These are phyloP conservation scores for Cephus pulcher DNA, from an alignment of 2,888 invertebrate genomes.

Conservation along the genomic window DNA sequence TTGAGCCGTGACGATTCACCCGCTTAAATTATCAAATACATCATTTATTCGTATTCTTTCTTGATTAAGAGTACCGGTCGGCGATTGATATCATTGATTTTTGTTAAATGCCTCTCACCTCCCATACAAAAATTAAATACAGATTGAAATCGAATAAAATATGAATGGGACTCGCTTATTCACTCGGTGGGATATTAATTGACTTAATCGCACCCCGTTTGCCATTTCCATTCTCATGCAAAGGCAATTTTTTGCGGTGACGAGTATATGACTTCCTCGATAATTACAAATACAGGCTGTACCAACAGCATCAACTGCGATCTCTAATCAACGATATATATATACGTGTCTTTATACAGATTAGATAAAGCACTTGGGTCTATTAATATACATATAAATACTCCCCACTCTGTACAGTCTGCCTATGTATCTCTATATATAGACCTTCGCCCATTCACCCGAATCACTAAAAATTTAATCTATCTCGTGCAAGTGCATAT, in stretches of 20 bases:
- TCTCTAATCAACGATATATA: background rate
- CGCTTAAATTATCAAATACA: background rate
- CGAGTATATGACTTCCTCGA: conserved; percentile 59
- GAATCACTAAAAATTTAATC: conserved; percentile 60
- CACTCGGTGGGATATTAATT: conserved; percentile 56
- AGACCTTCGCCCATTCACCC: conserved; percentile 60
- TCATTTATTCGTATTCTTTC: background rate
- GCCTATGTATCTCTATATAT: conserved; percentile 4
- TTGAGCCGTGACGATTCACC: background rate
- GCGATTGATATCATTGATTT: background rate
- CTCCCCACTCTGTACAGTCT: background rate
- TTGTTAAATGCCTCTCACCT: background rate
- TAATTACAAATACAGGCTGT: conserved; percentile 55
- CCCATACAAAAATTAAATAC: background rate
- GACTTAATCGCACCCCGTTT: conserved; percentile 57
- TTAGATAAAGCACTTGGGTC: background rate
- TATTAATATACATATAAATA: background rate
- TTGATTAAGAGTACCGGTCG: background rate
- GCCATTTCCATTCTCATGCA: conserved; percentile 62
- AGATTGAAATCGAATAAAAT: background rate
- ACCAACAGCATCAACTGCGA: background rate
- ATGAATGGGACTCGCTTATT: conserved; percentile 50
- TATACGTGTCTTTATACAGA: background rate
- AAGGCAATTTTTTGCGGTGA: conserved; percentile 42
- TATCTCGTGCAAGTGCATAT: conserved; percentile 13